These are phyloP conservation scores for Pentamera pediparva DNA, from an alignment of 53 echinoderm and acorn worm genomes.

Conservation along the genomic window DNA sequence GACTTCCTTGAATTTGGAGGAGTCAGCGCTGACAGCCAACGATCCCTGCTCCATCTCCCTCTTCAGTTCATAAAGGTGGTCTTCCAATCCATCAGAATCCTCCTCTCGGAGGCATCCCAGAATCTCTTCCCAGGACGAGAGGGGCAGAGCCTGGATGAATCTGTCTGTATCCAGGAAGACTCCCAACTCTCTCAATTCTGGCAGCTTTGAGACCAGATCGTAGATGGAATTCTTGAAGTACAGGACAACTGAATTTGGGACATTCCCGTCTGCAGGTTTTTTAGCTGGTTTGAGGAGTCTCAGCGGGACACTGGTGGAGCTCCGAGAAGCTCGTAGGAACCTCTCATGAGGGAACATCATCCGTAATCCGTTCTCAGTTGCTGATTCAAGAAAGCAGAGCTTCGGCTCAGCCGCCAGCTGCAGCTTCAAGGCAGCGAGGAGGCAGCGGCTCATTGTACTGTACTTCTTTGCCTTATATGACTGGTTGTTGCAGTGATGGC, in stretches of 20 bases:
- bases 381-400: slow-evolving; percentile 43
- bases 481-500: slow-evolving; percentile 73
- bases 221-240: slow-evolving; percentile 73
- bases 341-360: slow-evolving; percentile 53
- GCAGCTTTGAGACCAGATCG: slow-evolving; percentile 22
- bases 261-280: slow-evolving; percentile 52
- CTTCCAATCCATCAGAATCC: background rate
- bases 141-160: slow-evolving; percentile 40
- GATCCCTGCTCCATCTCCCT: background rate
- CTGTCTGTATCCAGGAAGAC: slow-evolving; percentile 29
- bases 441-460: slow-evolving; percentile 42
- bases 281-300: slow-evolving; percentile 56
- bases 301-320: slow-evolving; percentile 40
- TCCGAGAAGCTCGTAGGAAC: slow-evolving; percentile 19
- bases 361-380: slow-evolving; percentile 44
- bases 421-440: slow-evolving; percentile 68
- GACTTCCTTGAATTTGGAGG: background rate
- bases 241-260: slow-evolving; percentile 30
- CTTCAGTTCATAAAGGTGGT: background rate
- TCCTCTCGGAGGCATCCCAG: slow-evolving; percentile 49
- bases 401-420: slow-evolving; percentile 56
- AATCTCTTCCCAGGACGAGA: slow-evolving; percentile 41
- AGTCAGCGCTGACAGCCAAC: background rate
- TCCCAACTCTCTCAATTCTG: background rate
- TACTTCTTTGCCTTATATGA: slow-evolving; percentile 60